Evolutionary conservation across 1,140 invertebrate genomes (phyloP).

Genomic region (Chionoecetes opilio): DNA sequence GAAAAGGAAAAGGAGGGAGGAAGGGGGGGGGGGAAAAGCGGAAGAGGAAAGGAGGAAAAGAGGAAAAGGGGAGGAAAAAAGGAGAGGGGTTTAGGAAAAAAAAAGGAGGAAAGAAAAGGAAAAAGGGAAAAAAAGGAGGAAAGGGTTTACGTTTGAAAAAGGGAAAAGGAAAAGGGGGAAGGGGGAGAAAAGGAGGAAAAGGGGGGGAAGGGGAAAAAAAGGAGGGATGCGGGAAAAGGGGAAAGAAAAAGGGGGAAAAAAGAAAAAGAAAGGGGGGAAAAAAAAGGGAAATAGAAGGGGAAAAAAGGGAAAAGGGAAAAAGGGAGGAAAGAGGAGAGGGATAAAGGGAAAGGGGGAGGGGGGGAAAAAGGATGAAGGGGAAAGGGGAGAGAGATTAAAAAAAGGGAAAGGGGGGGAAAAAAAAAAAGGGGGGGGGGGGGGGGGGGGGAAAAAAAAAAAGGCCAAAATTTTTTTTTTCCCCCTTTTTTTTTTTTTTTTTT

Average conservation of each 20-base stretch:
- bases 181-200: neutral
- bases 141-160: too few species aligned
- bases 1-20: neutral
- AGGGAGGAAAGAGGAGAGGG: neutral
- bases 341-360: neutral
- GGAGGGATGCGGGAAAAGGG: too few species aligned
- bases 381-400: too few species aligned
- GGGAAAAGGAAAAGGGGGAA: neutral
- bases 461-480: too few species aligned
- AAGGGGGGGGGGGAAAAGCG: neutral
- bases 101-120: too few species aligned
- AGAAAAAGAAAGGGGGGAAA: neutral
- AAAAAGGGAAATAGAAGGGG: neutral
- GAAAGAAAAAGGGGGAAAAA: neutral
- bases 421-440: too few species aligned
- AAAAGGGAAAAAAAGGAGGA: too few species aligned
- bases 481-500: too few species aligned
- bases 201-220: neutral
- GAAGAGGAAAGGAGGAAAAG: neutral
- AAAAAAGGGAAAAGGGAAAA: neutral
- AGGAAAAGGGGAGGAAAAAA: too few species aligned
- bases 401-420: too few species aligned
- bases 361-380: neutral
- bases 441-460: too few species aligned
- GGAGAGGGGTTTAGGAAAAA: too few species aligned